Conservation (phyloP, 2,888 invertebrate genomes). For the Epinotia brunnichana region DNA sequence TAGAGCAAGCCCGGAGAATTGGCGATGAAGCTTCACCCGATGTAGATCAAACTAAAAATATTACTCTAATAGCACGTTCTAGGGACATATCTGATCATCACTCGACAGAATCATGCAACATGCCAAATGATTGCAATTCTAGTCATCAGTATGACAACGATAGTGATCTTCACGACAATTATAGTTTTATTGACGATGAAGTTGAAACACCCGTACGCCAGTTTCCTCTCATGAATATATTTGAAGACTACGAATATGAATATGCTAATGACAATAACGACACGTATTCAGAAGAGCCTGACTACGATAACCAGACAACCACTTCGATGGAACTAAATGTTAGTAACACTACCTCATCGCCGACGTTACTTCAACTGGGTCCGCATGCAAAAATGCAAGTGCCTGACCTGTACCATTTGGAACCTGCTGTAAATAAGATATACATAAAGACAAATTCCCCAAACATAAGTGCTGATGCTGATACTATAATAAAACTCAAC, state of each 20-base stretch:
- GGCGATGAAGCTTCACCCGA: constrained; percentile 21
- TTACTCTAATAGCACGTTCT: background rate
- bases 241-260: constrained; percentile 55
- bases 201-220: background rate
- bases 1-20: constrained; percentile 37
- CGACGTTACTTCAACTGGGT: constrained; percentile 43
- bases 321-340: constrained; percentile 13
- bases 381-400: constrained; percentile 15
- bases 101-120: constrained; percentile 25
- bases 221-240: constrained; percentile 10
- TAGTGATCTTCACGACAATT: background rate
- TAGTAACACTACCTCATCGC: constrained; percentile 15
- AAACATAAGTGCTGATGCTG: constrained; percentile 29
- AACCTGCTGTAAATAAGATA: constrained; percentile 57
- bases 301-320: constrained; percentile 42
- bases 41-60: background rate
- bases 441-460: constrained; percentile 38
- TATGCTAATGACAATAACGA: constrained; percentile 50
- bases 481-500: too few species aligned
- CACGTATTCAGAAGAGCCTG: constrained; percentile 34
- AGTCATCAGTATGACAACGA: background rate
- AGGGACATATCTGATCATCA: background rate
- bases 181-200: background rate
- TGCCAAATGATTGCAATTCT: constrained; percentile 9
- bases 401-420: constrained; percentile 64